phyloP scores from a whole-genome alignment of 1,140 invertebrate genomes.

The Tetramorium parvispinum region DNA sequence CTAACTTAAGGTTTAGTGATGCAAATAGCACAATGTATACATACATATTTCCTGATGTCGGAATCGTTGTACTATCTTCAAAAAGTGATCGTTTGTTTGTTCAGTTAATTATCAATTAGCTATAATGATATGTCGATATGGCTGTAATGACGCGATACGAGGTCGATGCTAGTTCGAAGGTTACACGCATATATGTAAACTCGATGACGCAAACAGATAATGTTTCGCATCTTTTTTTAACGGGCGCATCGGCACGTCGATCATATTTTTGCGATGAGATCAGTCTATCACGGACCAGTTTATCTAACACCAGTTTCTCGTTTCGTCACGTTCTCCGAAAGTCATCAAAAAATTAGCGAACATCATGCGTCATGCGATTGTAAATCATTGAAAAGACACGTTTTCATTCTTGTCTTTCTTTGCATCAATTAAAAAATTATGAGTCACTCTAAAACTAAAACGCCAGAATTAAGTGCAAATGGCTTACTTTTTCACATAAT shows the following conservation, averaged over 20 bases:
- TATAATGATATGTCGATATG: neutral
- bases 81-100: neutral
- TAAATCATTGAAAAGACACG: neutral
- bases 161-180: neutral
- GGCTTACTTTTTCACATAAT: neutral
- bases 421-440: neutral
- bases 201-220: neutral
- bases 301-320: neutral
- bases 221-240: conserved; percentile 9
- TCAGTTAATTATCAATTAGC: neutral
- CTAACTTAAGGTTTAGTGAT: neutral
- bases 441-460: neutral
- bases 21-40: neutral
- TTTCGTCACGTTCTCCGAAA: neutral
- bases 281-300: neutral
- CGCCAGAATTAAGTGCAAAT: neutral
- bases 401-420: neutral
- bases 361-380: neutral
- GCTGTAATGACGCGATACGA: neutral
- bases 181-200: neutral
- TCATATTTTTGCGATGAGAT: neutral
- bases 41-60: neutral
- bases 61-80: neutral
- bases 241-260: neutral
- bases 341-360: neutral